A percentile compares a stretch with the other conserved stretches of the same genome.
phyloP scores from a whole-genome alignment of 2,113 vertebrate species.

The Dendropsophus ebraccatus region DNA sequence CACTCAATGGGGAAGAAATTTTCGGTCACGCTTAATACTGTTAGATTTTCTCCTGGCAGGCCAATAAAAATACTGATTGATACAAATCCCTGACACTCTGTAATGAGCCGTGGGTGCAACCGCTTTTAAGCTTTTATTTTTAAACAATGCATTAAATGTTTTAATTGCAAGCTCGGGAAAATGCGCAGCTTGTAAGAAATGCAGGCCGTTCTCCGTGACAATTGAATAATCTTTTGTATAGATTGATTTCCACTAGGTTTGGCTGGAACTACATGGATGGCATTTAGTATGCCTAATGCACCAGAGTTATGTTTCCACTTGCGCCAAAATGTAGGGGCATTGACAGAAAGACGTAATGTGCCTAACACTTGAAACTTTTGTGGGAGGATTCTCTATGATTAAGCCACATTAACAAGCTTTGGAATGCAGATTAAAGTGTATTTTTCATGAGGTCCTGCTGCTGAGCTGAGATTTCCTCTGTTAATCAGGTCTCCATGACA shows the following conservation, averaged over 20 bases:
- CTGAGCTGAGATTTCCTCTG: too few relatives aligned
- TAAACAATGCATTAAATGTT: conserved; percentile 28
- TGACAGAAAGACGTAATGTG: too few relatives aligned
- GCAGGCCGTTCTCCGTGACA: not conserved
- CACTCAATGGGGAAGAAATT: conserved; percentile 64
- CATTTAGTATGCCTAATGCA: too few relatives aligned
- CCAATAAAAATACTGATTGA: conserved; percentile 74
- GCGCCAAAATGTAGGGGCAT: too few relatives aligned
- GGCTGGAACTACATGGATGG: not conserved
- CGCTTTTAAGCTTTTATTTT: conserved; percentile 38
- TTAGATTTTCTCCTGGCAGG: conserved; percentile 63
- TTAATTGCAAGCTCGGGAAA: conserved; percentile 28
- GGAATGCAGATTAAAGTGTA: too few relatives aligned
- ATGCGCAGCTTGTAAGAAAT: conserved; percentile 24
- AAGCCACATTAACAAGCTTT: too few relatives aligned
- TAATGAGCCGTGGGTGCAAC: conserved; percentile 67
- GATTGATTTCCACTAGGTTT: not conserved
- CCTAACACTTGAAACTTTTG: too few relatives aligned
- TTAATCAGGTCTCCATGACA: too few relatives aligned
- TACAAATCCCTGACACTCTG: conserved; percentile 67
- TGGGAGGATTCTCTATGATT: too few relatives aligned
- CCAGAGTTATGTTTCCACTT: too few relatives aligned
- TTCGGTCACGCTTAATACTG: conserved; percentile 5
- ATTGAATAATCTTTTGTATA: conserved; percentile 7
- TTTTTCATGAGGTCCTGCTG: too few relatives aligned